Percentiles rank a stretch among this genome's conserved stretches.
These are phyloP conservation scores for Sicus ferrugineus DNA, from an alignment of 2,888 invertebrate genomes.

Conservation along the genomic window DNA sequence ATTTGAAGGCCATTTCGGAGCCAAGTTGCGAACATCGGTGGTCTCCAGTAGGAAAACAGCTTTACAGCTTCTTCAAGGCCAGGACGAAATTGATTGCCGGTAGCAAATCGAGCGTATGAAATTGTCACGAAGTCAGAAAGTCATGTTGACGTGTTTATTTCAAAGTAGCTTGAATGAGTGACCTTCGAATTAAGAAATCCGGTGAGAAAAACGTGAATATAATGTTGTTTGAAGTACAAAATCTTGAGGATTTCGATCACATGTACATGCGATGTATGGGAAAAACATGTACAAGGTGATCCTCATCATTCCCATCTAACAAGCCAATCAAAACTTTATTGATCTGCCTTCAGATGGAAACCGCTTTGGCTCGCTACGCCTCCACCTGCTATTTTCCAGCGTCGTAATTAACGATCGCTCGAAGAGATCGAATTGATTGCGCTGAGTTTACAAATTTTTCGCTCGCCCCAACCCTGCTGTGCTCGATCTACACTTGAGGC, in stretches of 20 bases:
- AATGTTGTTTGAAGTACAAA: not conserved
- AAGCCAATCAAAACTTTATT: no score
- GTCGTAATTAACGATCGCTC: constrained; percentile 55
- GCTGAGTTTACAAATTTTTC: constrained; percentile 40
- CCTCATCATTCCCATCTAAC: no score
- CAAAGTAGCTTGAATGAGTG: not conserved
- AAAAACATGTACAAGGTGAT: no score
- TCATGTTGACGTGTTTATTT: constrained; percentile 33
- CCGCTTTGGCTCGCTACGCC: not conserved
- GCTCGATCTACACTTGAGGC: constrained; percentile 2
- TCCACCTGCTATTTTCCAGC: not conserved
- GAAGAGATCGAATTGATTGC: constrained; percentile 57
- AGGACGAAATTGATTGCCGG: not conserved
- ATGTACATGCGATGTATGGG: no score
- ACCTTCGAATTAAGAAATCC: not conserved
- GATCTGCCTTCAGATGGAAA: constrained; percentile 9
- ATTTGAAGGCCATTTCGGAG: constrained; percentile 4
- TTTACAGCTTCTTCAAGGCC: not conserved
- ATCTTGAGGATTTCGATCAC: not conserved
- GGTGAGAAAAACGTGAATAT: not conserved
- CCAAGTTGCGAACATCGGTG: constrained; percentile 1
- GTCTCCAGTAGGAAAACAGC: not conserved
- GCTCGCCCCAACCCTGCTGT: constrained; percentile 40
- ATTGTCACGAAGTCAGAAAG: constrained; percentile 28
- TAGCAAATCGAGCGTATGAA: constrained; percentile 43